Evolutionary conservation across 1,140 invertebrate genomes (phyloP), one percentile per base, ranked within the genome.

Genomic region (Ctenoplectra terminalis): DNA sequence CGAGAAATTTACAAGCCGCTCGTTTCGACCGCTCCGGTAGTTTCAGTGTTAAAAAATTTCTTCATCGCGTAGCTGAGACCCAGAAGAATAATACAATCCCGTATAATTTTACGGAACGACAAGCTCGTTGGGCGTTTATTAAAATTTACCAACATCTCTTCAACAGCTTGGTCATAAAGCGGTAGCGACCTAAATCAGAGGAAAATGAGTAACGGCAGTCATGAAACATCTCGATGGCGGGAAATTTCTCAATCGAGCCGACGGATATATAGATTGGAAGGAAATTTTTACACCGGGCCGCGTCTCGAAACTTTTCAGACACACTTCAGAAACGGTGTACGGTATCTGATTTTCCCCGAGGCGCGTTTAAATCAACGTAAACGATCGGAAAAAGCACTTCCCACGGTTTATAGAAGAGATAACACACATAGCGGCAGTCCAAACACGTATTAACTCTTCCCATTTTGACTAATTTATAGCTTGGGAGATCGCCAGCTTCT

Each of bases 381-480:
- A 72, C 50, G 70, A 56, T 72, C 37, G 52, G 70, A 48, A 64
- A 75, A 75, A 64, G 43, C 60, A 52, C 73, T 64, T 75, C 60
- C 60, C 73, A 75, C 73, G 73, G 73, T 75, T 75, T 64, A 75
- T 40, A 75, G 73, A 73, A 73, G 71, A 60, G 73, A 63, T 37
- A 75, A 29, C 56, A 60, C 58, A 34, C 23, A 29, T 48, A 50
- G 37, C 60, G 46, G 46, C n/a, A 50, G 34, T 61, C 58, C 58
- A 50, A 64, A 64, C 43, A 50, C 73, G 73, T 75, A 75, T 75
- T 75, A 64, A 64, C 73, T 64, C 60, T 50, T 75, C n/a, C 73
- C 73, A 37, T 64, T 64, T 75, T 64, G 73, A 75, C 73, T 75
- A 75, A 75, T 75, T 75, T 75, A 75, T 75, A 29, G 58, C 29